Conservation (phyloP, 2,113 vertebrate genomes). For the Brachyhypopomus occidentalis region DNA sequence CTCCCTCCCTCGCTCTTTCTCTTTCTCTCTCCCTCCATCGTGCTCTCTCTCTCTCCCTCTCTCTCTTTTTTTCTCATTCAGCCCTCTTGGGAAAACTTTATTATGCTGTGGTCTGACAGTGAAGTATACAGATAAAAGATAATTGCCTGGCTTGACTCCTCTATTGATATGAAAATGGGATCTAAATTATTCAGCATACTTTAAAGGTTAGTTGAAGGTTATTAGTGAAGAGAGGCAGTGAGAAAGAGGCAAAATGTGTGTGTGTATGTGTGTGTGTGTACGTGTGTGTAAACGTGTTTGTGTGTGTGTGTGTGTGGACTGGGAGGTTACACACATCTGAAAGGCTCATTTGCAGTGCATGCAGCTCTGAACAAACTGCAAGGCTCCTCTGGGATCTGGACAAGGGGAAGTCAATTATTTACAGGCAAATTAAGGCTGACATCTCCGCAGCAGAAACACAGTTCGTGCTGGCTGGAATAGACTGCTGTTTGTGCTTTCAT, state of each 20-base stretch:
- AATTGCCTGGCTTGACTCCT: slow-evolving; percentile 96
- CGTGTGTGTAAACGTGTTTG: slow-evolving; percentile 55
- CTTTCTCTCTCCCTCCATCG: slow-evolving; percentile 45
- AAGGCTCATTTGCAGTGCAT: slow-evolving; percentile 84
- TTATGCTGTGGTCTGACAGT: slow-evolving; percentile 89
- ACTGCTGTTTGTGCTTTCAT: slow-evolving; percentile 44
- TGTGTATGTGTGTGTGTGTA: slow-evolving; percentile 36
- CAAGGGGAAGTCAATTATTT: slow-evolving; percentile 90
- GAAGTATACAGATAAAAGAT: slow-evolving; percentile 95
- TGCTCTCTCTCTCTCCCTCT: slow-evolving; percentile 27
- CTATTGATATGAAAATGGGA: slow-evolving; percentile 97
- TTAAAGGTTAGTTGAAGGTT: slow-evolving; percentile 99
- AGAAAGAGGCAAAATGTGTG: slow-evolving; percentile 62
- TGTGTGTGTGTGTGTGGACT: slow-evolving; percentile 64
- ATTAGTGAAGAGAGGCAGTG: slow-evolving; percentile 77
- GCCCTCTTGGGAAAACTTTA: slow-evolving; percentile 82
- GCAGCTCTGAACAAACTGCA: slow-evolving; percentile 79
- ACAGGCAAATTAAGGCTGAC: slow-evolving; percentile 87
- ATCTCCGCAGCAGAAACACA: slow-evolving; percentile 74
- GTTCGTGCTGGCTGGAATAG: slow-evolving; percentile 55
- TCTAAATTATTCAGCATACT: slow-evolving; percentile 88
- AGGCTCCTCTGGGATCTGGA: slow-evolving; percentile 83
- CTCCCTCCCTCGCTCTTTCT: slow-evolving; percentile 54
- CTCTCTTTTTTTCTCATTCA: slow-evolving; percentile 11
- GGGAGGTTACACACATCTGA: slow-evolving; percentile 73